These are phyloP conservation scores for Pandemis corylana DNA, from an alignment of 2,888 invertebrate species.

Conservation along the genomic window DNA sequence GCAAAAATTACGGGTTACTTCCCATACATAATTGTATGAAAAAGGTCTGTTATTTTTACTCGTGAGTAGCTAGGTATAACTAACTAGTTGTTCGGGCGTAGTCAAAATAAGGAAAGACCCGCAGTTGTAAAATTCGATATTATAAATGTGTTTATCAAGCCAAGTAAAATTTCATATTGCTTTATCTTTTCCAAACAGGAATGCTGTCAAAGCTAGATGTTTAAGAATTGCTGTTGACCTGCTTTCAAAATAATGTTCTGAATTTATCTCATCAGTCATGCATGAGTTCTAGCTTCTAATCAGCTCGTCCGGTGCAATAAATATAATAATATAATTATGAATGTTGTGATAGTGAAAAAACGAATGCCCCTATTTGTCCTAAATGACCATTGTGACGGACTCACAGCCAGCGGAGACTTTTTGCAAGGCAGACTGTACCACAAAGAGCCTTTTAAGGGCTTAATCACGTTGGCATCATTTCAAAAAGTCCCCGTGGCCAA, in stretches of 20 bases:
- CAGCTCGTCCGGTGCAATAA: neutral
- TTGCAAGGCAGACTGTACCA: neutral
- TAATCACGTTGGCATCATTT: neutral
- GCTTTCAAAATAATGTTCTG: neutral
- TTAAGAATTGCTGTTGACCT: neutral
- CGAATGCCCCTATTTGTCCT: neutral
- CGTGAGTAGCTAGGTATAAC: too few relatives aligned
- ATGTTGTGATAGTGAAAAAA: constrained; percentile 15
- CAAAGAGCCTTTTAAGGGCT: neutral
- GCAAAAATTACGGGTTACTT: too few relatives aligned
- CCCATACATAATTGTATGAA: too few relatives aligned
- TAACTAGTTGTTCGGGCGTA: neutral
- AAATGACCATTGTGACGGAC: neutral
- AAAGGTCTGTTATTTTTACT: too few relatives aligned
- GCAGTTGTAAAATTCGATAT: neutral
- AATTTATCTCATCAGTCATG: neutral
- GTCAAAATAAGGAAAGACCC: neutral
- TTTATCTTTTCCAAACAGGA: neutral
- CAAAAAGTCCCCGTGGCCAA: neutral
- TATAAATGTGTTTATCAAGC: neutral
- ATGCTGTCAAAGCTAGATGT: neutral
- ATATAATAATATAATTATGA: neutral
- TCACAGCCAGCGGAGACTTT: neutral
- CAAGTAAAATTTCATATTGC: neutral
- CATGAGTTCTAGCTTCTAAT: neutral